Base-by-base conservation (phyloP, 1,140 invertebrate species). In the Eupeodes corollae region DNA sequence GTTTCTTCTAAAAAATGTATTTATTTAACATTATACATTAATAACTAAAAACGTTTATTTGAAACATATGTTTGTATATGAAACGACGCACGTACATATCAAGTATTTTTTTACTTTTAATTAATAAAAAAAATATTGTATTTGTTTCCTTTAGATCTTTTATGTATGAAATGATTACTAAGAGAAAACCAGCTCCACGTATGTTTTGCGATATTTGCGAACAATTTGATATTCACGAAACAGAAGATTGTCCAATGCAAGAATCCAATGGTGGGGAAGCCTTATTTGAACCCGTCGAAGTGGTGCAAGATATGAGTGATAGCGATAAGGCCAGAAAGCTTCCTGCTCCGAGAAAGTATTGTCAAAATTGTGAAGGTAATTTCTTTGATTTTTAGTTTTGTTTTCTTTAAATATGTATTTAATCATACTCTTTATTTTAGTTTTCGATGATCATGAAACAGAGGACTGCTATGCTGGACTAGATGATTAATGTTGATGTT, bases 131-230 rank as follows among this genome's bases (percentile, higher is more conserved):
- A 12, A n/a, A 44, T 30, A 21, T 35, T 35, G 31, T 40, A 15
- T 41, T 18, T 38, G n/a, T 39, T 30, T 53, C 14, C 45, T 26
- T 26, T 2, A 69, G 68, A 21, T 58, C 62, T 0, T 49, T 57
- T 38, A 53, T 58, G 19, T 63, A 62, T 37, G 58, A 68, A 43
- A 44, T 59, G 42, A 18, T 64, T 15, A 47, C 50, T 32, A 68
- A 60, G 32, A 54, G 61, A 5, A 61, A 71, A 45, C 70, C 78
- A 6, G 75, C 86, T 15, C 85, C 87, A 19, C 80, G 94, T 38
- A 70, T 92, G 54, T 98, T 91, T 71, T 98, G 94, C 76, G 94
- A 98, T 76, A 97, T 97, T 57, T 98, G 94, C 71, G 94, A 98
- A 72, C 76, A 83, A 61, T 98, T 98, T 75, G 94, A 98, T 73